Base-by-base conservation (phyloP, 1,140 invertebrate genomes). In the Orussus abietinus region DNA sequence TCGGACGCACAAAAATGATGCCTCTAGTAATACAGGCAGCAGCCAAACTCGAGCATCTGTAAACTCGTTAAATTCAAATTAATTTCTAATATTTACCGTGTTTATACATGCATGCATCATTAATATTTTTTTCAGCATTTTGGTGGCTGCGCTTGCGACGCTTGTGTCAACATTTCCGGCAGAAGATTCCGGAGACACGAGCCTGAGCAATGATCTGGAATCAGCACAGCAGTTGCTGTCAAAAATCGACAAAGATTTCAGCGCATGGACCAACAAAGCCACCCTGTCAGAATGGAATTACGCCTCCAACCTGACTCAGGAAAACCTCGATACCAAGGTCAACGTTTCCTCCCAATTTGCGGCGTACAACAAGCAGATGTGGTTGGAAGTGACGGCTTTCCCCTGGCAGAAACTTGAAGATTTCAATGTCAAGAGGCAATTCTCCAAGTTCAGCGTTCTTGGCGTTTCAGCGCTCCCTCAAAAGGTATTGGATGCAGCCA, bases 271-370 rank as follows among this genome's bases (percentile, higher is more conserved):
- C 39, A 80, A 83, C 54, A 66, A 72, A 7, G 66, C 73, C 1
- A 73, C 72, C 1, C 51, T 76, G 1, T 79, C 78, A 0, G 67
- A 80, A 20, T 90, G 86, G 86, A 75, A 73, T 5, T 90, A 87
- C 50, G 79, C 77, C 1, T 84, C 85, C 0, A 86, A 90, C 57
- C 76, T 90, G 10, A 89, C 84, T 1, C 77, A 82, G 38, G 76
- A 77, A 25, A 88, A 86, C 61, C 75, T 84, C 6, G 75, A 76
- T 20, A 73, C 66, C 26, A 78, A 81, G 61, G 57, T 76, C 11
- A 65, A 72, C 35, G 47, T 66, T 1, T 64, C 72, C 2, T 56
- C 53, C 0, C 57, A 70, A 13, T 31, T 56, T 35, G 69, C 72
- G 15, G 58, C 51, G 45, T 62, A 63, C 18, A 49, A 46, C 19